Evolutionary conservation across 2,888 invertebrate genomes (phyloP).

Genomic region (Adineta ricciae): DNA sequence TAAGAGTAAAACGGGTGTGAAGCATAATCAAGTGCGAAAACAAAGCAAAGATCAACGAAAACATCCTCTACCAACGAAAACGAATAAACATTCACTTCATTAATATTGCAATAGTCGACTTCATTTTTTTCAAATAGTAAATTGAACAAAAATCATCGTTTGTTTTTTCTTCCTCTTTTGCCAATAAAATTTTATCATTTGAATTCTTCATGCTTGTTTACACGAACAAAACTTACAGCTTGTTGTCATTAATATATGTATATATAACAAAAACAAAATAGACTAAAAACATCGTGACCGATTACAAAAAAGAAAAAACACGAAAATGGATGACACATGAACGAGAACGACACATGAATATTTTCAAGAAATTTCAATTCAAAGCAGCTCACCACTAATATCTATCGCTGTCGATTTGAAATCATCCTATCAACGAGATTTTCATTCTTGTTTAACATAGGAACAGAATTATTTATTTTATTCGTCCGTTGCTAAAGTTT

Average conservation of each 20-base stretch:
- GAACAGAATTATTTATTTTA: background rate
- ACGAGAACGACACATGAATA: background rate
- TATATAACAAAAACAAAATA: background rate
- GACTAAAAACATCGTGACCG: background rate
- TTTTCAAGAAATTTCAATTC: background rate
- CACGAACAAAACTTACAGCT: background rate
- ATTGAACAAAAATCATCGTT: background rate
- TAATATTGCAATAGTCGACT: background rate
- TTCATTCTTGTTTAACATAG: background rate
- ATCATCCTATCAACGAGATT: too few species aligned
- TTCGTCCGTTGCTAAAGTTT: background rate
- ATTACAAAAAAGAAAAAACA: background rate
- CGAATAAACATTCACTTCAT: too few species aligned
- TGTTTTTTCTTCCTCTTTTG: background rate
- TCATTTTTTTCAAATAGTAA: too few species aligned
- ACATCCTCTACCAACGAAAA: background rate
- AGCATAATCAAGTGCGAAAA: background rate
- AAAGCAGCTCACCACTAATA: background rate
- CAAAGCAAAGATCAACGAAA: background rate
- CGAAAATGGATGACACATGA: background rate
- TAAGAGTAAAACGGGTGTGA: background rate
- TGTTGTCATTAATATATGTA: background rate
- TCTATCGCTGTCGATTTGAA: background rate
- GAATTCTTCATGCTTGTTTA: conserved; percentile 8
- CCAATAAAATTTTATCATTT: too few species aligned